Percentiles rank a stretch among this genome's conserved stretches.
phyloP scores from a whole-genome alignment of 2,797 vertebrate genomes.

The Corythornis leucogaster region DNA sequence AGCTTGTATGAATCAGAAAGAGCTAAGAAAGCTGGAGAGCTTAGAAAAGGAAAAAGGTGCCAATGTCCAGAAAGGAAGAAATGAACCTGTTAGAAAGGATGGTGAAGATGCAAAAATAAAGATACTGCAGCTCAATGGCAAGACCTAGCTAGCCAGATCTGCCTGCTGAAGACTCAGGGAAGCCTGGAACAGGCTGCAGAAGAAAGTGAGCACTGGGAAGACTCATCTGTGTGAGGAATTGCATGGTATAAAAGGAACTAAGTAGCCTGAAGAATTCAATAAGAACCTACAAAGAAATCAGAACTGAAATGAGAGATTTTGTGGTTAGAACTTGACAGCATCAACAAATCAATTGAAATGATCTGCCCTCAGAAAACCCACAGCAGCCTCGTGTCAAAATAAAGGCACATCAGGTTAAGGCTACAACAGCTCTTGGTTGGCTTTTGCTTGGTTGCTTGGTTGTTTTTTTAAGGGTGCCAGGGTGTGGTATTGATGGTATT shows the following conservation, averaged over 20 bases:
- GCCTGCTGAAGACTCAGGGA: neutral
- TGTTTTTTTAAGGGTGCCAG: neutral
- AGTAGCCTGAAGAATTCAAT: neutral
- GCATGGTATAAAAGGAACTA: neutral
- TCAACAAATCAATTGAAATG: neutral
- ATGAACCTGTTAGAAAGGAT: neutral
- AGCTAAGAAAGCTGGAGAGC: neutral
- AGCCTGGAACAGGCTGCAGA: neutral
- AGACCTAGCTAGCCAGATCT: neutral
- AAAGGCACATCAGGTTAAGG: neutral
- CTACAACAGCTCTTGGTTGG: fast-evolving
- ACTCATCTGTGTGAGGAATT: neutral
- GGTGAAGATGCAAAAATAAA: neutral
- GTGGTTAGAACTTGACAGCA: neutral
- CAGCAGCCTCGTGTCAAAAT: neutral
- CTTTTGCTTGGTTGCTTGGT: fast-evolving
- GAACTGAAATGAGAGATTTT: neutral
- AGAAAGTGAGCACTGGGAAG: neutral
- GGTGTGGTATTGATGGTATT: neutral
- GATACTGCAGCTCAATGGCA: neutral
- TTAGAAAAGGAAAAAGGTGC: neutral
- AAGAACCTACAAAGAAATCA: neutral
- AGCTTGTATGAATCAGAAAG: neutral
- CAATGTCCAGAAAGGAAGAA: neutral
- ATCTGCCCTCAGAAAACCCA: neutral